Evolutionary conservation across 2,888 invertebrate genomes (phyloP).

Genomic region (Druceiella hillmani): DNA sequence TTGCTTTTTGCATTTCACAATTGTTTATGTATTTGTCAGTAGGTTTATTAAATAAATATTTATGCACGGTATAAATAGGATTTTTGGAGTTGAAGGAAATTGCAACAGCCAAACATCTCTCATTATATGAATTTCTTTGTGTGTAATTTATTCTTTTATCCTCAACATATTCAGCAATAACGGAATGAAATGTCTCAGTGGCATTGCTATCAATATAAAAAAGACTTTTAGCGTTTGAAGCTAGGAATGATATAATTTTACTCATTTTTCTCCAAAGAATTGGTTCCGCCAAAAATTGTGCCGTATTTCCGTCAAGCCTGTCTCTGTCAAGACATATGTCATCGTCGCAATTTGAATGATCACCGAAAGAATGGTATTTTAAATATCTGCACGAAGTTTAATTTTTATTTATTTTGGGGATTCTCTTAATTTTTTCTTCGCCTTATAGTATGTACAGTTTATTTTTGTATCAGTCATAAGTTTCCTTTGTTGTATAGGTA

Average conservation of each 20-base stretch:
- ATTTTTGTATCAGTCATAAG: slow-evolving; percentile 6
- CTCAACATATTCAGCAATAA: slow-evolving; percentile 10
- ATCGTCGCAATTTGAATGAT: slow-evolving; percentile 10
- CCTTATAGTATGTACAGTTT: slow-evolving; percentile 1
- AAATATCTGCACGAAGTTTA: no score
- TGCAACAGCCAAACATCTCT: slow-evolving; percentile 7
- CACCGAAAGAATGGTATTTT: slow-evolving; percentile 9
- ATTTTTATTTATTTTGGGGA: slow-evolving; percentile 4
- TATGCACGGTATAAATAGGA: slow-evolving; percentile 10
- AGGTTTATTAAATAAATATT: slow-evolving; percentile 10
- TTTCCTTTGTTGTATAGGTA: slow-evolving; percentile 8
- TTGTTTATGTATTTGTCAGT: slow-evolving; percentile 7
- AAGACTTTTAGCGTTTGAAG: slow-evolving; percentile 9
- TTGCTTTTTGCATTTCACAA: no score
- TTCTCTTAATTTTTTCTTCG: slow-evolving; percentile 3
- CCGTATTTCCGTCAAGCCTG: slow-evolving; percentile 6
- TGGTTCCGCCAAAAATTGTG: no score
- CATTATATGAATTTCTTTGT: slow-evolving; percentile 9
- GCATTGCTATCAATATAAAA: no score
- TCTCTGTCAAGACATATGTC: slow-evolving; percentile 9
- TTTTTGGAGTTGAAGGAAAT: slow-evolving; percentile 8
- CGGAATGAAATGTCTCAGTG: slow-evolving; percentile 9
- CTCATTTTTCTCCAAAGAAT: no score
- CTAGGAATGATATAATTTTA: slow-evolving; percentile 7
- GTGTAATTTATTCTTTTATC: slow-evolving; percentile 5